These are phyloP conservation scores for Scyliorhinus canicula DNA, from an alignment of 2,797 vertebrate species.

Conservation along the genomic window DNA sequence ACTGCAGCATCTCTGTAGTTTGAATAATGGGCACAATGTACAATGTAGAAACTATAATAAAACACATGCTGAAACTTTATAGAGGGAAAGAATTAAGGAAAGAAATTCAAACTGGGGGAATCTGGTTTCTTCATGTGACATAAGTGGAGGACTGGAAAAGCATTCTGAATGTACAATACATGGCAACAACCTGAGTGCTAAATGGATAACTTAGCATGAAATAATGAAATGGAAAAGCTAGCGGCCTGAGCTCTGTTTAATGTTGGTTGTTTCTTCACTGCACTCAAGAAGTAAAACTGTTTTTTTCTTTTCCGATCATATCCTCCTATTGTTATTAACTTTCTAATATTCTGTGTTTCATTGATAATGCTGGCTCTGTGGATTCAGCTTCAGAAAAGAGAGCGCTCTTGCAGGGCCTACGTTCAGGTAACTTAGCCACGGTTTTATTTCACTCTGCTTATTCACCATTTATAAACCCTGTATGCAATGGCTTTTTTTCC, in stretches of 20 bases:
- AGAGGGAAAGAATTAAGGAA: background rate
- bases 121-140: background rate
- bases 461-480: background rate
- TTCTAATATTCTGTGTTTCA: conserved; percentile 61
- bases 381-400: conserved; percentile 98
- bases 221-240: background rate
- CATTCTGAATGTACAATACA: background rate
- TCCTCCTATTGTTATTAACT: conserved; percentile 58
- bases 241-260: background rate
- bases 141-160: background rate
- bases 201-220: too few relatives aligned
- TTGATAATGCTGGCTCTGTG: conserved; percentile 58
- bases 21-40: background rate
- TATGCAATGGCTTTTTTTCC: background rate
- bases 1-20: background rate
- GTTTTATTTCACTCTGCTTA: background rate
- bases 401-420: conserved; percentile 97
- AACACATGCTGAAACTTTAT: background rate
- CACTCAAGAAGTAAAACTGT: background rate
- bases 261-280: background rate
- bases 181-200: background rate
- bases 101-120: background rate
- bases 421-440: conserved; percentile 84
- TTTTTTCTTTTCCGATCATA: conserved; percentile 47
- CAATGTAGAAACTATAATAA: background rate